phyloP scores from a whole-genome alignment of 2,888 invertebrate genomes.

The Slavum lentiscoides region DNA sequence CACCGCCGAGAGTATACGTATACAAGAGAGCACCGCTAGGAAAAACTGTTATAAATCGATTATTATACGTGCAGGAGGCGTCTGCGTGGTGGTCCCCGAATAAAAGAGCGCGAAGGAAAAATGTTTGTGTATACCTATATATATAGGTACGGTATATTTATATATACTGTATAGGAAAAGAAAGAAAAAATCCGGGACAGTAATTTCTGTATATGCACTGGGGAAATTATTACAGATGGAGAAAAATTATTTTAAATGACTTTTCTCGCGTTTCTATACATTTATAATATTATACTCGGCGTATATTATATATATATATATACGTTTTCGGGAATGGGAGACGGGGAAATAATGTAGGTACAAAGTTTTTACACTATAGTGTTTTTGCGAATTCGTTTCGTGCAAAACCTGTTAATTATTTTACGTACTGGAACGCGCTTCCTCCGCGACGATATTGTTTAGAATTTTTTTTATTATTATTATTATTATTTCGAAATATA shows the following conservation, averaged over 20 bases:
- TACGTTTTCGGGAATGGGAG: no score
- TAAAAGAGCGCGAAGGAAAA: not conserved
- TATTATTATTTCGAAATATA: no score
- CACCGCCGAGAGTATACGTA: not conserved
- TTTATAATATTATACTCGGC: no score
- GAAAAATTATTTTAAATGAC: slow-evolving; percentile 48
- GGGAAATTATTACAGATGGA: slow-evolving; percentile 41
- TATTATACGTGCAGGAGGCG: no score
- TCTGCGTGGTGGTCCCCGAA: slow-evolving; percentile 23
- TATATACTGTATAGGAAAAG: not conserved
- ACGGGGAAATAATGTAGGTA: no score
- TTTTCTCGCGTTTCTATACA: slow-evolving; percentile 17
- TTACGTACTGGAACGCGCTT: no score
- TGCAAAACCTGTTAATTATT: no score
- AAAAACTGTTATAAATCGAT: slow-evolving; percentile 52
- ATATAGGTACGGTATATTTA: not conserved
- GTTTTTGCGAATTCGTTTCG: no score
- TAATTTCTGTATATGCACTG: slow-evolving; percentile 41
- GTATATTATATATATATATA: no score
- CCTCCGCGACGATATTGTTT: no score
- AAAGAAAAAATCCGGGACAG: slow-evolving; percentile 31
- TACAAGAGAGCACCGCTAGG: not conserved
- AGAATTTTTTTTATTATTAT: no score
- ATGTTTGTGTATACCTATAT: not conserved
- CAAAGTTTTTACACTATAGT: no score